Percentiles rank a stretch among this genome's conserved stretches.
These are phyloP conservation scores for Xerus rutilus DNA, from an alignment of 2,797 vertebrate genomes.

Conservation along the genomic window DNA sequence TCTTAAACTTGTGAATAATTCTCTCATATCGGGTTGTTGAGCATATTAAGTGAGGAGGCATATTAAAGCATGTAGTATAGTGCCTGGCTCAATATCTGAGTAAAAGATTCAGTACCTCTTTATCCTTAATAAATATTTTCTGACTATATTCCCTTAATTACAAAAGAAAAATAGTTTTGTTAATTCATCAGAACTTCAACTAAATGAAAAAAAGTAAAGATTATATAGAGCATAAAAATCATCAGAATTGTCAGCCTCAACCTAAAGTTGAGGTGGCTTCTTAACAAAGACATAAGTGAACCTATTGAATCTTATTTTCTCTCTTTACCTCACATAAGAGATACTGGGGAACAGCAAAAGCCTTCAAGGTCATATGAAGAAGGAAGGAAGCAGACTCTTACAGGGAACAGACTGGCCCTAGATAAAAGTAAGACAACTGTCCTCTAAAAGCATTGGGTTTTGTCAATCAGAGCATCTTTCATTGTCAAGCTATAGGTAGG, in stretches of 20 bases:
- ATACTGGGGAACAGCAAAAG: neutral
- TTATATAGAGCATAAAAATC: neutral
- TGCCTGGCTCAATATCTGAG: neutral
- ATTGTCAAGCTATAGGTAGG: neutral
- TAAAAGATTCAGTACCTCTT: neutral
- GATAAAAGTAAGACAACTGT: neutral
- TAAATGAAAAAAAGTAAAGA: constrained; percentile 26
- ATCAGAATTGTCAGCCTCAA: neutral
- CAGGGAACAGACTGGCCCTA: neutral
- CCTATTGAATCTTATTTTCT: neutral
- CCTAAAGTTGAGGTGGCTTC: neutral
- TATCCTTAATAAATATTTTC: neutral
- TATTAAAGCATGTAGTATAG: neutral
- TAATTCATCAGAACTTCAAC: neutral
- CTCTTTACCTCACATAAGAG: neutral
- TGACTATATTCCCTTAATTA: neutral
- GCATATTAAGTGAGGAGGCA: neutral
- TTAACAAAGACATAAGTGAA: neutral
- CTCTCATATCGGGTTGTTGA: neutral
- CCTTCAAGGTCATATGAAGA: neutral
- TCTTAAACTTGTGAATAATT: neutral
- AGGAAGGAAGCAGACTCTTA: neutral
- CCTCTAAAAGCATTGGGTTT: neutral
- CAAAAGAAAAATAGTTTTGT: neutral
- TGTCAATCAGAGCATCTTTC: neutral